phyloP scores from a whole-genome alignment of 2,797 vertebrate genomes.

The Danio choprae region DNA sequence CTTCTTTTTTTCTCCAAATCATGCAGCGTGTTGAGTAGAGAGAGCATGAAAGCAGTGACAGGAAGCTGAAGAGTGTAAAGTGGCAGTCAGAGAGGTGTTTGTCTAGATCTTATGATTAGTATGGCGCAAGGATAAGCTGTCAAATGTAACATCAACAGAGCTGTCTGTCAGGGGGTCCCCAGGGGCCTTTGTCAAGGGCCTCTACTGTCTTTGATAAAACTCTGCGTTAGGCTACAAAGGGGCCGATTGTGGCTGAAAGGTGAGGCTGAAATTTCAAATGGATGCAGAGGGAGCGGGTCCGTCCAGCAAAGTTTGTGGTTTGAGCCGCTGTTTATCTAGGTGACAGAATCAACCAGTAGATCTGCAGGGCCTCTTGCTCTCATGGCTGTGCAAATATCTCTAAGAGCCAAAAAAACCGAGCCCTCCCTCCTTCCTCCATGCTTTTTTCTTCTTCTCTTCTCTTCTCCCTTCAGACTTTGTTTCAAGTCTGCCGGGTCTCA shows the following conservation, averaged over 20 bases:
- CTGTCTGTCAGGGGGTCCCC: constrained; percentile 45
- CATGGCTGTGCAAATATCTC: constrained; percentile 50
- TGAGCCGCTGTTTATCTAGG: constrained; percentile 56
- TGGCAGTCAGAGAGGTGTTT: constrained; percentile 59
- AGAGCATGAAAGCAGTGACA: constrained; percentile 56
- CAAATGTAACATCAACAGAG: constrained; percentile 53
- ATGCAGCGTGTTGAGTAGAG: constrained; percentile 48
- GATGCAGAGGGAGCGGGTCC: constrained; percentile 35
- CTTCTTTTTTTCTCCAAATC: constrained; percentile 44
- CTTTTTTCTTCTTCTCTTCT: constrained; percentile 25
- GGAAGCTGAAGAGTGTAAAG: constrained; percentile 58
- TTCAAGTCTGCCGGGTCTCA: constrained; percentile 21
- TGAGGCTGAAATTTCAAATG: constrained; percentile 59
- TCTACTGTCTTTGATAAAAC: constrained; percentile 53
- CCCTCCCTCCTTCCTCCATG: constrained; percentile 17
- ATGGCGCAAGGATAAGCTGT: constrained; percentile 55
- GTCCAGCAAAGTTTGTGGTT: constrained; percentile 45
- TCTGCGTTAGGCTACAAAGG: constrained; percentile 55
- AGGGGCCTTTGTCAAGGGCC: constrained; percentile 50
- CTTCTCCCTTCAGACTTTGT: constrained; percentile 12
- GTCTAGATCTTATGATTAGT: constrained; percentile 64
- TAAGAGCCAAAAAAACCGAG: constrained; percentile 14
- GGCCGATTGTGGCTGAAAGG: constrained; percentile 49
- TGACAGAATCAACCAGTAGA: constrained; percentile 52
- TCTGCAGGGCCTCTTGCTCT: constrained; percentile 54